phyloP scores from a whole-genome alignment of 2,797 vertebrate genomes.

The Sternotherus odoratus region DNA sequence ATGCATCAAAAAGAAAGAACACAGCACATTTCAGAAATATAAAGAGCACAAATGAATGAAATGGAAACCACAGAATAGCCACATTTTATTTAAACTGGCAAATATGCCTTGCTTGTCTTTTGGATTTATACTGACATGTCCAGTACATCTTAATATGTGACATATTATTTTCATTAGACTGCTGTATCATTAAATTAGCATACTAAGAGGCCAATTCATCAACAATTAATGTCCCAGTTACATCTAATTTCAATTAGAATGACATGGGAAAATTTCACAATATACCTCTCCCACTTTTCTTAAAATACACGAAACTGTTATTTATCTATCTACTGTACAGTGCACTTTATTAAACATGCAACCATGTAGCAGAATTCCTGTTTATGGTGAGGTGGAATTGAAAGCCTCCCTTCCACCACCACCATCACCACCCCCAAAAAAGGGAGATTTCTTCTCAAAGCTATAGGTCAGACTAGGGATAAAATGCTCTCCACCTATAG shows the following conservation, averaged over 20 bases:
- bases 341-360: neutral
- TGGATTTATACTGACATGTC: neutral
- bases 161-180: constrained; percentile 23
- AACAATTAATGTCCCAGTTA: constrained; percentile 49
- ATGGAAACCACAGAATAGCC: neutral
- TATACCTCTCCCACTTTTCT: neutral
- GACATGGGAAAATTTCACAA: constrained; percentile 2
- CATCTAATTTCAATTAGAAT: constrained; percentile 44
- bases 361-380: neutral
- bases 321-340: neutral
- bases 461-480: neutral
- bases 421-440: too few species aligned
- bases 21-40: neutral
- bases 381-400: neutral
- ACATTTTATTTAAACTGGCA: neutral
- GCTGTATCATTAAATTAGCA: constrained; percentile 48
- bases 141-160: constrained; percentile 30
- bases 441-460: too few species aligned
- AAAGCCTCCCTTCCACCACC: neutral
- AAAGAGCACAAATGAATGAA: neutral
- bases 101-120: neutral
- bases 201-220: constrained; percentile 39
- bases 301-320: neutral
- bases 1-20: neutral
- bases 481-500: neutral